Percentiles rank a stretch among this genome's conserved stretches.
phyloP scores from a whole-genome alignment of 2,797 vertebrate genomes.

The Phyllotis vaccarum region DNA sequence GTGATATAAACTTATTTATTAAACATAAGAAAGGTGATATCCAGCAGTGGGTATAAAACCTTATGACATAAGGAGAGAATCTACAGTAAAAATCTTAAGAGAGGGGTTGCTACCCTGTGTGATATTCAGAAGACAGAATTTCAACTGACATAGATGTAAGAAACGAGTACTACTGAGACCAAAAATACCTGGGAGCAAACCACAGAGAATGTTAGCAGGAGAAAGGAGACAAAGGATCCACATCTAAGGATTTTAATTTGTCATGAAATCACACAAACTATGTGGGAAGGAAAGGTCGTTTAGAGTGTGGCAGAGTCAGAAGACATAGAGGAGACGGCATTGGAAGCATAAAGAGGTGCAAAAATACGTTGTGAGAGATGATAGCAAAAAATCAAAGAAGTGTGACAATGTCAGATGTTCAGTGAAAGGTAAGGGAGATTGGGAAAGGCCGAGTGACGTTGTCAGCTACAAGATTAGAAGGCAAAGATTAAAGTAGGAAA shows the following conservation, averaged over 20 bases:
- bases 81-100: not conserved
- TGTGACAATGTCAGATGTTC: not conserved
- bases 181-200: not conserved
- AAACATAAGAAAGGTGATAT: not conserved
- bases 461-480: not conserved
- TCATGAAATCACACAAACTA: not conserved
- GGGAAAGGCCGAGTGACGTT: not conserved
- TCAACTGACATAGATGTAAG: fast-evolving
- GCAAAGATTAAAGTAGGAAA: not conserved
- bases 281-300: too few relatives aligned
- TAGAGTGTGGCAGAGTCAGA: not conserved
- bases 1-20: not conserved
- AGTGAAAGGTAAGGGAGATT: not conserved
- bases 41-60: not conserved
- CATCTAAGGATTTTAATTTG: not conserved
- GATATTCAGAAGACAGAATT: not conserved
- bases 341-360: not conserved
- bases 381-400: not conserved
- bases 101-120: not conserved
- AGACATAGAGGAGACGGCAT: not conserved
- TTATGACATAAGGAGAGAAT: not conserved
- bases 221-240: not conserved
- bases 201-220: not conserved
- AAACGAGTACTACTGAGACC: not conserved
- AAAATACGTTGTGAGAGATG: not conserved